Evolutionary conservation across 2,888 invertebrate genomes (phyloP).

Genomic region (Dendrolimus pini): DNA sequence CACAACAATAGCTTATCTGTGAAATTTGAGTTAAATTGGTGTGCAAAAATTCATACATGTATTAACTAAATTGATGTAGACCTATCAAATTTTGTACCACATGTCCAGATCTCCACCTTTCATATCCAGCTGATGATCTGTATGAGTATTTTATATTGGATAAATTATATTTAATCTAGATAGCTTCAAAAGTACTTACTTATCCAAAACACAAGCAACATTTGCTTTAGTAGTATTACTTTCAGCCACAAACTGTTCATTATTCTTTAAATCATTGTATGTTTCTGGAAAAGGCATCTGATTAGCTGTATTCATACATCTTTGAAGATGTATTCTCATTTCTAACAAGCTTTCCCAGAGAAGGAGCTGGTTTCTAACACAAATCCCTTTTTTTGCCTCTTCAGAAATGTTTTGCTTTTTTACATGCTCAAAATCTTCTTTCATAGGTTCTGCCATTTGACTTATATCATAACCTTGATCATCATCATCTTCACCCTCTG

Average conservation of each 20-base stretch:
- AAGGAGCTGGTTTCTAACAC: slow-evolving; percentile 82
- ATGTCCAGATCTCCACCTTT: too few relatives aligned
- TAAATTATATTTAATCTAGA: too few relatives aligned
- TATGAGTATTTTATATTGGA: too few relatives aligned
- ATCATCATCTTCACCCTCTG: slow-evolving; percentile 35
- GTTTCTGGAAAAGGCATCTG: slow-evolving; percentile 83
- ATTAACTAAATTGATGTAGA: too few relatives aligned
- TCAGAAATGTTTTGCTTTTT: slow-evolving; percentile 70
- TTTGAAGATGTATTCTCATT: slow-evolving; percentile 91
- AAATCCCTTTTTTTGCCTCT: slow-evolving; percentile 80
- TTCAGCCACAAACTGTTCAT: slow-evolving; percentile 69
- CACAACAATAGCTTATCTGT: too few relatives aligned
- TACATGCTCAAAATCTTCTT: slow-evolving; percentile 76
- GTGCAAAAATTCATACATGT: too few relatives aligned
- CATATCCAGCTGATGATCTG: too few relatives aligned
- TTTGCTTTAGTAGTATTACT: slow-evolving; percentile 69
- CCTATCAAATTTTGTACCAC: too few relatives aligned
- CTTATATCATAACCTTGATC: slow-evolving; percentile 63
- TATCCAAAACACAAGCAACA: slow-evolving; percentile 79
- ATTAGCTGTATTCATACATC: slow-evolving; percentile 85
- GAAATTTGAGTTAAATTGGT: too few relatives aligned
- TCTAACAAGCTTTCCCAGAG: slow-evolving; percentile 93
- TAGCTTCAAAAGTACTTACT: slow-evolving; percentile 42
- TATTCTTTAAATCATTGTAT: slow-evolving; percentile 62
- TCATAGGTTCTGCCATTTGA: slow-evolving; percentile 59